Conservation (phyloP, 2,113 vertebrate species). For the Alouatta palliata region DNA sequence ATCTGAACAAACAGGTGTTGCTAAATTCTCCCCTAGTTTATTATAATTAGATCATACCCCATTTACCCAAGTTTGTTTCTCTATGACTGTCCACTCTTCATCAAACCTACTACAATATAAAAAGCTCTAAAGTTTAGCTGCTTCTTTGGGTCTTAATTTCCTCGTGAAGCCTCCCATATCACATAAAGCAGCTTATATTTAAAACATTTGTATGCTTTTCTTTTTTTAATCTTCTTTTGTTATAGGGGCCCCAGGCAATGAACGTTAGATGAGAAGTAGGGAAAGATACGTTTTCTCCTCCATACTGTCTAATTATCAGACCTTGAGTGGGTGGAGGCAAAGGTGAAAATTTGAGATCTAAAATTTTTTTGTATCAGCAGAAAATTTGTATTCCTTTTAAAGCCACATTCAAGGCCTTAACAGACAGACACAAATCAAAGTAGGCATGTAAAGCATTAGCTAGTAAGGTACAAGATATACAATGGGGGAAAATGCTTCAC, state of each 20-base stretch:
- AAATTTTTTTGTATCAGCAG: conserved; percentile 58
- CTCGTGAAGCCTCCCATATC: neutral
- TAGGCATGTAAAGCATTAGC: conserved; percentile 73
- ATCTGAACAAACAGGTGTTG: neutral
- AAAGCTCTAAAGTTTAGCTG: neutral
- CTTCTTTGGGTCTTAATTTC: neutral
- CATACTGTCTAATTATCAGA: neutral
- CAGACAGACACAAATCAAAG: conserved; percentile 74
- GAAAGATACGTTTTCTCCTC: neutral
- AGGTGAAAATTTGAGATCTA: conserved; percentile 26
- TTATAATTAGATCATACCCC: neutral
- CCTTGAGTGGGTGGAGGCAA: neutral
- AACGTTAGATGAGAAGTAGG: neutral
- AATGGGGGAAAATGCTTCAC: conserved; percentile 59
- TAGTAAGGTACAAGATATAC: conserved; percentile 61
- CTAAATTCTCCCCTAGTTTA: neutral
- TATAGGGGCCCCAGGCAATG: neutral
- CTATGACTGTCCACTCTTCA: neutral
- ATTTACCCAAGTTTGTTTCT: neutral
- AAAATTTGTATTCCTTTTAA: conserved; percentile 76
- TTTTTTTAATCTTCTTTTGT: neutral
- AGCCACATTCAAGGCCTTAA: conserved; percentile 74
- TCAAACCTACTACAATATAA: neutral
- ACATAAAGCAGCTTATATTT: neutral
- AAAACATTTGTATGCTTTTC: neutral